A percentile compares a stretch with the other conserved stretches of the same genome.
These are phyloP conservation scores for Hepsetus odoe DNA, from an alignment of 2,113 vertebrate species.

Conservation along the genomic window DNA sequence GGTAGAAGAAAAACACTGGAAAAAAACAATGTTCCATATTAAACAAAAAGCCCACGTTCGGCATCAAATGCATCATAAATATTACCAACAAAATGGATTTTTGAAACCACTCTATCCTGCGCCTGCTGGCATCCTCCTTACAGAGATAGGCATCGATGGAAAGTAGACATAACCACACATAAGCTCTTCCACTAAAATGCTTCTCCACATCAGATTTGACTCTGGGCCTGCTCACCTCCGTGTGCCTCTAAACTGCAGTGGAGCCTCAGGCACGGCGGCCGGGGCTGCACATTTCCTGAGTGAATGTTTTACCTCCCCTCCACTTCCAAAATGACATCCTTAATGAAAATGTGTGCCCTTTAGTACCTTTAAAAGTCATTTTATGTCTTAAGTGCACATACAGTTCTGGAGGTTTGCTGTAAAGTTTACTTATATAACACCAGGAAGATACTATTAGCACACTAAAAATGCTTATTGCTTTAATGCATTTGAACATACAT, in stretches of 20 bases:
- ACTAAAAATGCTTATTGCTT: no score
- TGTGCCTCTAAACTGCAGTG: constrained; percentile 1
- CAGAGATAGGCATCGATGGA: not conserved
- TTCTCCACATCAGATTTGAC: constrained; percentile 2
- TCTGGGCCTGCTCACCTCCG: constrained; percentile 28
- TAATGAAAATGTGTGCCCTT: not conserved
- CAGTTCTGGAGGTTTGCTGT: no score
- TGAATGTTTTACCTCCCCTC: not conserved
- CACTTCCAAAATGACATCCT: not conserved
- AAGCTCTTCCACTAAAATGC: not conserved
- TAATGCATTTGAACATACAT: no score
- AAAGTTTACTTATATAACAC: no score
- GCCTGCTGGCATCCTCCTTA: not conserved
- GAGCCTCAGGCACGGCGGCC: not conserved
- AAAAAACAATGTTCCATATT: not conserved
- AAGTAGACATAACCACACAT: not conserved
- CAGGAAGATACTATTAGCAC: no score
- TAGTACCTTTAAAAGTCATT: not conserved
- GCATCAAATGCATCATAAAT: not conserved
- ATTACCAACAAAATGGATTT: not conserved
- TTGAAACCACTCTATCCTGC: not conserved
- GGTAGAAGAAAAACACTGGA: not conserved
- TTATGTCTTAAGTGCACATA: no score
- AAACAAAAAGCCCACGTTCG: no score
- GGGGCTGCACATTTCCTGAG: not conserved